phyloP scores from a whole-genome alignment of 2,888 invertebrate genomes.

The Hypercompe scribonia region DNA sequence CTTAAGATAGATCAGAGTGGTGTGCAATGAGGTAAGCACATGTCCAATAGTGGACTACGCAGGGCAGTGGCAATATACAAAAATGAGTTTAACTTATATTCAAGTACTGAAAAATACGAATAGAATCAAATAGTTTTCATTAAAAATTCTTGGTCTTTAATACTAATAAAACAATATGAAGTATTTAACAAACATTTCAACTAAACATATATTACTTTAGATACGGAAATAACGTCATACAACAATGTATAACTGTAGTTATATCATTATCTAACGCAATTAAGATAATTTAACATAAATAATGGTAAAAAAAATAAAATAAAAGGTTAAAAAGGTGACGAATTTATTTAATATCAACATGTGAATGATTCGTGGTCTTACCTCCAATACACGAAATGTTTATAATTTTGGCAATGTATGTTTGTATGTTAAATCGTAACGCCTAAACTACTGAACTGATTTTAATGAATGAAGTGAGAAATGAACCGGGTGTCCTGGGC shows the following conservation, averaged over 20 bases:
- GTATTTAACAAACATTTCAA: neutral
- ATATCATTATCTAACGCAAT: slow-evolving; percentile 36
- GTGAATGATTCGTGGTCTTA: slow-evolving; percentile 27
- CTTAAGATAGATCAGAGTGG: no score
- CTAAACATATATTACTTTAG: neutral
- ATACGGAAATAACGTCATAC: slow-evolving; percentile 7
- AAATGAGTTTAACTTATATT: no score
- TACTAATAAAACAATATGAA: neutral
- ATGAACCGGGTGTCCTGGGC: no score
- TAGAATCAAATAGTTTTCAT: neutral
- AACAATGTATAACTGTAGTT: slow-evolving; percentile 10
- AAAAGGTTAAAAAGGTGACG: slow-evolving; percentile 28
- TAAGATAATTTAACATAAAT: slow-evolving; percentile 39
- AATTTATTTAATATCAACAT: slow-evolving; percentile 6
- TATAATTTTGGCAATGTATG: no score
- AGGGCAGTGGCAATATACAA: no score
- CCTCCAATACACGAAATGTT: neutral
- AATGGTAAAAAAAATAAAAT: slow-evolving; percentile 29
- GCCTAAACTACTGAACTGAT: no score
- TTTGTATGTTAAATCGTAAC: no score
- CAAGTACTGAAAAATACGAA: neutral
- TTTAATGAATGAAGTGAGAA: no score
- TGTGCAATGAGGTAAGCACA: no score
- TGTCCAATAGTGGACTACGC: no score
- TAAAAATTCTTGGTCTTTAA: neutral